Evolutionary conservation across 2,888 invertebrate genomes (phyloP), one percentile per base, ranked within the genome.

Genomic region (Microplitis manilae): DNA sequence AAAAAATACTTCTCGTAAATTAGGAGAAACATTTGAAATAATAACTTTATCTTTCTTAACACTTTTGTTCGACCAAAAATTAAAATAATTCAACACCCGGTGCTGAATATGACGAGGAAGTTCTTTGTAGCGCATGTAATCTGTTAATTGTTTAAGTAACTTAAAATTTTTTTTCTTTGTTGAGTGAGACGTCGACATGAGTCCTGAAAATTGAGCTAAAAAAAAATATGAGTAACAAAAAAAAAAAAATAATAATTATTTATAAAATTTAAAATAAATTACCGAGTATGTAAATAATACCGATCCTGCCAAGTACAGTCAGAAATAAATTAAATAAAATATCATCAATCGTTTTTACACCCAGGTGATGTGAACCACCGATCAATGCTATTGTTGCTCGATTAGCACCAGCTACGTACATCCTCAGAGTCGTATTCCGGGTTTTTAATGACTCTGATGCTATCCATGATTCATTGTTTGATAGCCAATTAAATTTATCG

Each of bases 61-160:
- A 62, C 87, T 86, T 64, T 87, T 89, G 71, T 90, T 90, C 73
- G 86, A 89, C 40, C 89, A 89, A 77, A 90, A 91, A 76, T 89
- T 85, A 77, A 88, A 90, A 75, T 89, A 91, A 5, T 81, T 79
- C 2, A 88, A 80, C 1, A 91, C 83, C 61, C 89, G 87, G 17
- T 86, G 84, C 78, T 89, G 87, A 73, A 90, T 85, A 2, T 80
- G 68, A 0, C 82, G 80, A 0, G 91, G 90, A 9, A 91, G 81
- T 79, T 90, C 90, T 76, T 91, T 91, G 80, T 90, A 89, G 1
- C 85, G 87, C 85, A 90, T 89, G 76, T 90, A 91, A 64, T 90
- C 90, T 59, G 87, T 84, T 38, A 91, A 82, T 79, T 91, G 91
- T 72, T 90, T 88, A 1, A 86, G 71, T 17, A 84, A 73, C 64